These are phyloP conservation scores for Hypolimnas misippus DNA, from an alignment of 2,888 invertebrate species.

Conservation along the genomic window DNA sequence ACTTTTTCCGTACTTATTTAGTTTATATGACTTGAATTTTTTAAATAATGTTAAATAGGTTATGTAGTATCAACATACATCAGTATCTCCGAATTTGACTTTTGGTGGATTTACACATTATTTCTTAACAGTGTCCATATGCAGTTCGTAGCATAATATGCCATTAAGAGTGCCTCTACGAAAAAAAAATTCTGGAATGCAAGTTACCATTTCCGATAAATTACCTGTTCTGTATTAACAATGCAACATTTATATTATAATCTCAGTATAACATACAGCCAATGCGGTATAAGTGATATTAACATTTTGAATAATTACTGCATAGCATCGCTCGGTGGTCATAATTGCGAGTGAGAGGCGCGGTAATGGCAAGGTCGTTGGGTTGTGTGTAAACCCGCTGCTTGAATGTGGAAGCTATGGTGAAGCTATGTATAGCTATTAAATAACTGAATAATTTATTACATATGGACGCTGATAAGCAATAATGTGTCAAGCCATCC, in stretches of 20 bases:
- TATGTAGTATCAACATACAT: no score
- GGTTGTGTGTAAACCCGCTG: conserved; percentile 27
- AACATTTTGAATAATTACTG: conserved; percentile 43
- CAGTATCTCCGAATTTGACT: no score
- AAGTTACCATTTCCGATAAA: not conserved
- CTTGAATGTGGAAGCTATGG: conserved; percentile 19
- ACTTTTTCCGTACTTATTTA: no score
- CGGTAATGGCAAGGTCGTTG: conserved; percentile 48
- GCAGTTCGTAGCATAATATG: no score
- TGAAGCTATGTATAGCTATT: conserved; percentile 8
- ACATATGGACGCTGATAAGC: no score
- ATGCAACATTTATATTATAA: conserved; percentile 8
- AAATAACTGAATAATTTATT: no score
- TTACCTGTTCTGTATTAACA: not conserved
- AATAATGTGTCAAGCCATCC: no score
- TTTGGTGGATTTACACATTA: no score
- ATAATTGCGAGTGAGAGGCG: conserved; percentile 45
- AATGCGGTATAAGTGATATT: conserved; percentile 38
- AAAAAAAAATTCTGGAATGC: not conserved
- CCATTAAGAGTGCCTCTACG: no score
- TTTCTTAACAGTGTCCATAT: no score
- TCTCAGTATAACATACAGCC: conserved; percentile 34
- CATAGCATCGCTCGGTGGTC: conserved; percentile 37
- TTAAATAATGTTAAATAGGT: no score
- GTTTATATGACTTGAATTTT: no score